Evolutionary conservation across 2,797 vertebrate species (phyloP).

Genomic region (Acanthiza pusilla): DNA sequence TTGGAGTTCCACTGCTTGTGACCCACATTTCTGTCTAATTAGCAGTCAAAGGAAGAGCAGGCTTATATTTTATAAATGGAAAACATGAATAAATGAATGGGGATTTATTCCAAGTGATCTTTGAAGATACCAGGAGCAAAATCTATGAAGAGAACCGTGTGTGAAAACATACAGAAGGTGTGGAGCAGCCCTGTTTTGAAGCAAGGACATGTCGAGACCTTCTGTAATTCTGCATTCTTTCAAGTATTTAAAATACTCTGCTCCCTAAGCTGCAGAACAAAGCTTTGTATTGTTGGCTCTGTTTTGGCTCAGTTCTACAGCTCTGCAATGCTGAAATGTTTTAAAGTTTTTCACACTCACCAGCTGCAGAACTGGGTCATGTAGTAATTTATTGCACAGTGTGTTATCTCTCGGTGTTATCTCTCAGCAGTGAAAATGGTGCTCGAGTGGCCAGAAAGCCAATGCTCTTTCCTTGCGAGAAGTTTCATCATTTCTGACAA

Average conservation of each 20-base stretch:
- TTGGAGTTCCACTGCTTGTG: background rate
- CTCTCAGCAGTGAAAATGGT: background rate
- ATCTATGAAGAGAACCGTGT: background rate
- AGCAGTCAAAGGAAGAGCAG: background rate
- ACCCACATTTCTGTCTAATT: background rate
- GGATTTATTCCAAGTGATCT: background rate
- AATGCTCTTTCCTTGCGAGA: background rate
- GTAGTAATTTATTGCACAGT: background rate
- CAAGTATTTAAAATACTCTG: background rate
- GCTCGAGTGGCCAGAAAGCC: background rate
- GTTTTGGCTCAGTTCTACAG: background rate
- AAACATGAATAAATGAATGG: background rate
- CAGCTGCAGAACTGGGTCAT: background rate
- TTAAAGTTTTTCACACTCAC: background rate
- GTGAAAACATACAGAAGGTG: background rate
- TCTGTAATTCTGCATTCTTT: constrained; percentile 44
- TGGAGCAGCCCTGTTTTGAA: background rate
- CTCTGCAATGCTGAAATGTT: background rate
- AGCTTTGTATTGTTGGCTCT: constrained; percentile 12
- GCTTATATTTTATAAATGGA: background rate
- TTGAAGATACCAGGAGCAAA: background rate
- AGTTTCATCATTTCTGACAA: background rate
- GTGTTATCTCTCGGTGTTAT: no score
- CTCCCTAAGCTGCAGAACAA: constrained; percentile 35
- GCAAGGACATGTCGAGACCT: constrained; percentile 1